Evolutionary conservation across 2,888 invertebrate genomes (phyloP), one percentile per base, ranked within the genome.

Genomic region (Brachypalpus laphriformis): DNA sequence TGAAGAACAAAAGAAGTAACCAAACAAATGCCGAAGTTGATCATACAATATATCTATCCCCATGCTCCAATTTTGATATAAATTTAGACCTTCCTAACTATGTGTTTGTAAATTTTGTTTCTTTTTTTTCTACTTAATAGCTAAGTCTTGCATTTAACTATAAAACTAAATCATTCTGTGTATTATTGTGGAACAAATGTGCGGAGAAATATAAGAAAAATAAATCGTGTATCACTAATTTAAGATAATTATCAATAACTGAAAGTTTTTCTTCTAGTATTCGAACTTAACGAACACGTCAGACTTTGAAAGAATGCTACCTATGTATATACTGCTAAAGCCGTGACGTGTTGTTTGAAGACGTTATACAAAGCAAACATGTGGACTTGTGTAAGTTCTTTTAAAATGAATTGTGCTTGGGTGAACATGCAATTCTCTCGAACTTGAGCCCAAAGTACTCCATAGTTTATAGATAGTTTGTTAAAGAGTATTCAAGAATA

Each of bases 181-280:
- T 34, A 37, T 37, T 51, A 66, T 18, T 9, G 34, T 31, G 31
- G 54, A 63, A 74, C 22, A 20, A 65, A 31, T 42, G 18, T 56
- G 56, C 31, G 31, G 63, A 22, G 63, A 22, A 51, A 25, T 18
- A 25, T 7, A 22, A 25, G 9, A 45, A 65, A 74, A 49, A 42
- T 51, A 54, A 74, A 63, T 51, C 47, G 34, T 45, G 42, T 74
- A 54, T 51, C 66, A 51, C 22, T 66, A 66, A 66, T 51, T 51
- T 51, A 57, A 71, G 47, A 31, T 34, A 42, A 70, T 5, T 31
- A 45, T 14, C 3, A 34, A 59, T 20, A 2, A 28, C 14, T n/a
- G 34, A 9, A 1, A 0, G 14, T 11, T 42, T 16, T 40, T 28
- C 37, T 66, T 37, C 8, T 42, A 6, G 5, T 20, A 34, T 40